Evolutionary conservation across 2,113 vertebrate genomes (phyloP), one percentile per base, ranked within the genome.

Genomic region (Tychaedon coryphoeus): DNA sequence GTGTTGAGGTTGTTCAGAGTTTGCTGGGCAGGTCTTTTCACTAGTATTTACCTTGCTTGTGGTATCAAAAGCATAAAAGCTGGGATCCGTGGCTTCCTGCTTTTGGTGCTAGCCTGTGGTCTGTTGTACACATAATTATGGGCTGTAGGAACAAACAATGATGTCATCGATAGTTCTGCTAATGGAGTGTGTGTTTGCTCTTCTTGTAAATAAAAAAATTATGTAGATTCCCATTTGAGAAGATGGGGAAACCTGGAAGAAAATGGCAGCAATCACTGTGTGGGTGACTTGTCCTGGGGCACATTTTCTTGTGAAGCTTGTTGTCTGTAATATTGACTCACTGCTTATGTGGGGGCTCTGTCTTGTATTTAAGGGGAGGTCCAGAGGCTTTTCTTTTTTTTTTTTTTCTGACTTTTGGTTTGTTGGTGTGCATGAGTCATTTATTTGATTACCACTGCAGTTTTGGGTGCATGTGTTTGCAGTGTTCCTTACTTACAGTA

Each of bases 241-340:
- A 73, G 4, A 12, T 11, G n/a, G 17, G 38, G 65, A 53, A 70
- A 70, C 14, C n/a, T 38, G 65, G 20, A 54, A 47, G 73, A 33
- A 58, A 42, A 76, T 1, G 14, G 40, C 48, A 40, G 1, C 1
- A 17, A 2, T 45, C 5, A 8, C 28, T 19, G 3, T 17, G 23
- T 58, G 40, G 28, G n/a, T 53, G 38, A 58, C 18, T 87, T 61
- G 23, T 29, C 57, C 42, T 69, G 67, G 23, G 18, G 8, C 0
- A 3, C 0, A 0, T 57, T 25, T 36, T 65, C 33, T 42, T 82
- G 26, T 11, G n/a, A 17, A 43, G 57, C 6, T 36, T 61, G 11
- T 62, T 70, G 36, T 51, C 38, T 58, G 17, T 34, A 12, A 8
- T 11, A 4, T 1, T 22, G 42, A 8, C 51, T 65, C 38, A 14